Conservation (phyloP, 2,113 vertebrate species). For the Orthonyx spaldingii region DNA sequence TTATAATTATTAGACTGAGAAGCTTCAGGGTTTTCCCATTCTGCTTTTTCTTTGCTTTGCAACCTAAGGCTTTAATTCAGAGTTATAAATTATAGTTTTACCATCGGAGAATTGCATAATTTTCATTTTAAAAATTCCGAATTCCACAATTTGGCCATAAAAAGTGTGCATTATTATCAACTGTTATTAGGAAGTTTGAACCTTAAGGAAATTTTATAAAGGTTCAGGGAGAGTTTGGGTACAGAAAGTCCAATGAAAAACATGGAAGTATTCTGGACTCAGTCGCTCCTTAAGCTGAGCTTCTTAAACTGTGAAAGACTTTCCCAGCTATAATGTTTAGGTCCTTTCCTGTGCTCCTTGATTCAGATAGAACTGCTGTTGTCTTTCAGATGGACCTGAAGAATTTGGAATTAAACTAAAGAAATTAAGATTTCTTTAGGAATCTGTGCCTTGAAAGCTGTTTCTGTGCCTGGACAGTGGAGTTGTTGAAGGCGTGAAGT, state of each 20-base stretch:
- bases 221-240: neutral
- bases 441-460: neutral
- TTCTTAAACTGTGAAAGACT: neutral
- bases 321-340: neutral
- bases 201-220: neutral
- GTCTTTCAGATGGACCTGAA: neutral
- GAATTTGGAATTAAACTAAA: neutral
- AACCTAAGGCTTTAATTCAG: conserved; percentile 18
- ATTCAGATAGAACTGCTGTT: neutral
- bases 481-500: rapidly evolving
- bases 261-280: neutral
- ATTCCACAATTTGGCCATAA: neutral
- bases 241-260: neutral
- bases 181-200: neutral
- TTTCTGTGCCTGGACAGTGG: neutral
- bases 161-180: neutral
- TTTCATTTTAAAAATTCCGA: neutral
- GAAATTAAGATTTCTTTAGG: neutral
- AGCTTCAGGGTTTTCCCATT: neutral
- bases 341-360: neutral
- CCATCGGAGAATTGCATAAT: neutral
- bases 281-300: neutral
- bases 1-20: conserved; percentile 6
- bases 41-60: neutral
- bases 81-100: conserved; percentile 30